A percentile compares a stretch with the other conserved stretches of the same genome.
Evolutionary conservation across 2,888 invertebrate genomes (phyloP).

Genomic region (Blastobasis adustella): DNA sequence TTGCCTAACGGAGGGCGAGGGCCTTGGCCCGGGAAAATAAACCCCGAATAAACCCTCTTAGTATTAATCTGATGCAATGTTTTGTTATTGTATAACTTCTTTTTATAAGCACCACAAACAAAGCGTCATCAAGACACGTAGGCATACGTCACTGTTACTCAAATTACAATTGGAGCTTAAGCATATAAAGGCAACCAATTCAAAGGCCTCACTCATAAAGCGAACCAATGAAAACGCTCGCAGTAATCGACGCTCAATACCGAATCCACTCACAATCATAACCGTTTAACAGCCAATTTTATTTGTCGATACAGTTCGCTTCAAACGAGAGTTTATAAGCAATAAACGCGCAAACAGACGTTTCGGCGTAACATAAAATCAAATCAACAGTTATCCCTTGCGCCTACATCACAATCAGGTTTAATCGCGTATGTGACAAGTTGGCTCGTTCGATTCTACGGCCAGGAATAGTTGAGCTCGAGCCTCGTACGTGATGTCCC

Average conservation of each 20-base stretch:
- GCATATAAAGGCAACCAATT: too few relatives aligned
- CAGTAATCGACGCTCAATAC: conserved; percentile 45
- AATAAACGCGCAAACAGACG: conserved; percentile 71
- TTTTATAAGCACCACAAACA: too few relatives aligned
- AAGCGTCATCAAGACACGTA: too few relatives aligned
- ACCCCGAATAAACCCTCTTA: too few relatives aligned
- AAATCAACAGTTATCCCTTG: conserved; percentile 74
- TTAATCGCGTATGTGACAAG: conserved; percentile 74
- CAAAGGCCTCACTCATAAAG: not conserved
- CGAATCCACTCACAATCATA: conserved; percentile 57
- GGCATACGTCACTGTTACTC: too few relatives aligned
- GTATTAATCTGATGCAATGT: too few relatives aligned
- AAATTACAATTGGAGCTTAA: too few relatives aligned
- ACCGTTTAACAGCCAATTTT: conserved; percentile 63
- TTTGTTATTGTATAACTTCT: too few relatives aligned
- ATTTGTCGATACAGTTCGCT: conserved; percentile 63
- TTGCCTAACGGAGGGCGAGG: not conserved
- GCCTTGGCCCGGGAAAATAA: too few relatives aligned
- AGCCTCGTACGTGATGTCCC: not conserved
- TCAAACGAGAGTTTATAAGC: conserved; percentile 69
- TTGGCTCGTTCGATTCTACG: conserved; percentile 44
- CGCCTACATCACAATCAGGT: conserved; percentile 73
- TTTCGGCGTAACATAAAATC: conserved; percentile 72
- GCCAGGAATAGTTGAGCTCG: conserved; percentile 12
- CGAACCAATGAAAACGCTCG: conserved; percentile 5